Percentiles rank a stretch among this genome's conserved stretches.
phyloP scores from a whole-genome alignment of 92 coral and sea anemone species.

The Parazoanthus swiftii region DNA sequence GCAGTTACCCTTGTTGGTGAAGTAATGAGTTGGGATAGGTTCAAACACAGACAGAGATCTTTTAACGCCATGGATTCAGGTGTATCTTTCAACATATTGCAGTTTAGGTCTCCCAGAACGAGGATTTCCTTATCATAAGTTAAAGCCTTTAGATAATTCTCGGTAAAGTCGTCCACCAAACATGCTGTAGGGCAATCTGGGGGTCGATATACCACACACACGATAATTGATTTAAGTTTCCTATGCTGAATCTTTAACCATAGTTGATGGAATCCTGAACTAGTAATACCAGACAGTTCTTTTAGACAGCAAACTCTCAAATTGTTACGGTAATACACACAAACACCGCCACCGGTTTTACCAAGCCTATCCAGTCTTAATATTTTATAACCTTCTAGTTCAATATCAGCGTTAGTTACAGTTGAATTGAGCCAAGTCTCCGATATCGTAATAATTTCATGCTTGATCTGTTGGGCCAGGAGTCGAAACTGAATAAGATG shows the following conservation, averaged over 20 bases:
- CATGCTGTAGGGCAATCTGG: conserved; percentile 25
- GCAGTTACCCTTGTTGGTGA: conserved; percentile 18
- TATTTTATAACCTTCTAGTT: conserved; percentile 39
- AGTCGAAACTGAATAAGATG: conserved; percentile 38
- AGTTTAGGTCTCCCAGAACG: neutral
- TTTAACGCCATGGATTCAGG: conserved; percentile 38
- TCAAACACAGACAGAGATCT: conserved; percentile 27
- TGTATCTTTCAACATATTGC: neutral
- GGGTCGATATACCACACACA: conserved; percentile 24
- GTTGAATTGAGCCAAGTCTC: conserved; percentile 40
- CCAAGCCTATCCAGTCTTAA: conserved; percentile 35
- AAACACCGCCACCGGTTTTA: conserved; percentile 37
- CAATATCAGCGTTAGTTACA: conserved; percentile 31
- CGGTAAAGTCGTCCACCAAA: conserved; percentile 28
- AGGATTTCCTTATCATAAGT: conserved; percentile 16
- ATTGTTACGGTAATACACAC: conserved; percentile 4
- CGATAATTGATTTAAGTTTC: conserved; percentile 22
- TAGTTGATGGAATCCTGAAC: conserved; percentile 37
- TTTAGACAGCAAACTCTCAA: neutral
- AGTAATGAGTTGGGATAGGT: conserved; percentile 31
- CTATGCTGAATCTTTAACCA: conserved; percentile 44
- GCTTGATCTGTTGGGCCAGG: conserved; percentile 18
- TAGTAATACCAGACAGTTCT: neutral
- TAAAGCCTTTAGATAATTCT: conserved; percentile 35
- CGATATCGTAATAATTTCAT: conserved; percentile 37